These are phyloP conservation scores for Heterohyrax brucei DNA, from an alignment of 2,797 vertebrate genomes.

Conservation along the genomic window DNA sequence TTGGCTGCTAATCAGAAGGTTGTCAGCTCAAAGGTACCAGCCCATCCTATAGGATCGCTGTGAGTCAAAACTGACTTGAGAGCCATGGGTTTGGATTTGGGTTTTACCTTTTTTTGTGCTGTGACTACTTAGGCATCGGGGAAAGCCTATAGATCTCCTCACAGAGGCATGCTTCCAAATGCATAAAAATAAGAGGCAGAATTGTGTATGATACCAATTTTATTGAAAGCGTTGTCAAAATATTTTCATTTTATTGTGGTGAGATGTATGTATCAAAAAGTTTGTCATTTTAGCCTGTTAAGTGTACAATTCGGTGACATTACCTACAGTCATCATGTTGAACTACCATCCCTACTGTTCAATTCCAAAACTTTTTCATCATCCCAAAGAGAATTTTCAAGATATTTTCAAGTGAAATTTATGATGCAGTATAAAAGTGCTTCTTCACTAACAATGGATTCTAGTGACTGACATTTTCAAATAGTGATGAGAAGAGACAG, in stretches of 20 bases:
- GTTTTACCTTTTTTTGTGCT: not conserved
- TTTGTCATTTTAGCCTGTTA: not conserved
- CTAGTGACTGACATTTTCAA: not conserved
- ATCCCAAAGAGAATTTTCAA: not conserved
- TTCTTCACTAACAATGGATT: not conserved
- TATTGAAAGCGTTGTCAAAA: conserved; percentile 32
- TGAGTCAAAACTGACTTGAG: too few species aligned
- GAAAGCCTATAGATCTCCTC: not conserved
- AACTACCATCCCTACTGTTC: not conserved
- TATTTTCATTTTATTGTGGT: not conserved
- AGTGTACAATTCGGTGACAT: not conserved
- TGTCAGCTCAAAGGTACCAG: too few species aligned
- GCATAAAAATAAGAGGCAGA: conserved; percentile 34
- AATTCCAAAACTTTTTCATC: not conserved
- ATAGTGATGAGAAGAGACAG: not conserved
- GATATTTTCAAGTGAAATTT: conserved; percentile 50
- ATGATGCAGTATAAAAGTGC: not conserved
- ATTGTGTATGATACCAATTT: not conserved
- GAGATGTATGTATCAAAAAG: too few species aligned
- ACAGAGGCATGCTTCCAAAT: conserved; percentile 12
- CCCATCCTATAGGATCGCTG: too few species aligned
- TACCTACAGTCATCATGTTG: not conserved
- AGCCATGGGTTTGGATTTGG: too few species aligned
- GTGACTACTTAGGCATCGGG: not conserved
- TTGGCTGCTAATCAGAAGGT: too few species aligned